Percentiles rank a stretch among this genome's conserved stretches.
These are phyloP conservation scores for Monochamus saltuarius DNA, from an alignment of 1,140 invertebrate genomes.

Conservation along the genomic window DNA sequence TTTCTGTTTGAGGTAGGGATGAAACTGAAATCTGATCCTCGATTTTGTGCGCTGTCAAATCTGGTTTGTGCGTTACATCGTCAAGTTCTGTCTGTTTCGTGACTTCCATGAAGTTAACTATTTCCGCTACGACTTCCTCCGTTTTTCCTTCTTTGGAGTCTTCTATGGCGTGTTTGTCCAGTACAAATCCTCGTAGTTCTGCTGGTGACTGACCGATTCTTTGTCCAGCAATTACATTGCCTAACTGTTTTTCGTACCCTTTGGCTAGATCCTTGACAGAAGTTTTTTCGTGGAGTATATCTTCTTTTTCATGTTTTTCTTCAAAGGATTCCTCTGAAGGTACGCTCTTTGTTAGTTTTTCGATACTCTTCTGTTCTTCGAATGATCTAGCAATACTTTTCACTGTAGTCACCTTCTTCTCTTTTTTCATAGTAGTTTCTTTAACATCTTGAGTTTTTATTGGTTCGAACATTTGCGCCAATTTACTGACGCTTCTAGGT, in stretches of 20 bases:
- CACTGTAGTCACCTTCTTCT: conserved; percentile 1
- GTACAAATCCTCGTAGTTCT: conserved; percentile 5
- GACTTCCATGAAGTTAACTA: conserved; percentile 15
- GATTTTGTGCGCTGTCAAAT: neutral
- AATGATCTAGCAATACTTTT: conserved; percentile 3
- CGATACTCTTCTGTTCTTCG: neutral
- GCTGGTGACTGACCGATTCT: conserved; percentile 11
- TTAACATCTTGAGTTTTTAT: conserved; percentile 5
- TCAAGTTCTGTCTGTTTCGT: conserved; percentile 7
- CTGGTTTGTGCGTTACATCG: conserved; percentile 16
- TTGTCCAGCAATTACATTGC: conserved; percentile 16
- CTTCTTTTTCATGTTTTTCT: conserved; percentile 10
- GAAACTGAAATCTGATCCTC: conserved; percentile 27
- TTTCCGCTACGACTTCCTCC: conserved; percentile 3
- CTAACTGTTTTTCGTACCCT: conserved; percentile 30
- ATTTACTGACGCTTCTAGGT: conserved; percentile 15
- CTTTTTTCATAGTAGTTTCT: conserved; percentile 17
- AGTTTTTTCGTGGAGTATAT: conserved; percentile 13
- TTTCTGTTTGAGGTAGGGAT: conserved; percentile 26
- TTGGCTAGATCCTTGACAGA: conserved; percentile 35
- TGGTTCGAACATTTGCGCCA: conserved; percentile 10
- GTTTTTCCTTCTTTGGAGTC: conserved; percentile 4
- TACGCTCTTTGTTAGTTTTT: too few relatives aligned
- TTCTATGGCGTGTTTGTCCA: conserved; percentile 1
- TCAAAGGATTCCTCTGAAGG: neutral